A percentile compares a stretch with the other conserved stretches of the same genome.
phyloP scores from a whole-genome alignment of 2,113 vertebrate species.

The Neolamprologus brichardi region DNA sequence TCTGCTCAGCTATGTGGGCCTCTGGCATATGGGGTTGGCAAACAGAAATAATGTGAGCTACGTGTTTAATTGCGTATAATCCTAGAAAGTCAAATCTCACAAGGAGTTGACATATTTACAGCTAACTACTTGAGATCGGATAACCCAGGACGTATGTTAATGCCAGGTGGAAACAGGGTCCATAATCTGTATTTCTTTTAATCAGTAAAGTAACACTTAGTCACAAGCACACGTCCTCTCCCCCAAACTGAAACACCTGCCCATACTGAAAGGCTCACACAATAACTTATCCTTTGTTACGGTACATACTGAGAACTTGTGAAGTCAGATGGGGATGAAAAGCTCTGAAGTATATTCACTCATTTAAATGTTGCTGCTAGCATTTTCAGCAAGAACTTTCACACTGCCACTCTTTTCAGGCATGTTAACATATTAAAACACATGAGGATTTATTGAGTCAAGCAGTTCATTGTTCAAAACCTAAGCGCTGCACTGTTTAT shows the following conservation, averaged over 20 bases:
- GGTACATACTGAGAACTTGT: background rate
- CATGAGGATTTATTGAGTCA: background rate
- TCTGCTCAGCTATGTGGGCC: background rate
- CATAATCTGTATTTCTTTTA: background rate
- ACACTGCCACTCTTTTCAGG: background rate
- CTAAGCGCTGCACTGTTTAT: background rate
- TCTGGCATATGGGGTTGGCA: background rate
- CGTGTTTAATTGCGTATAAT: background rate
- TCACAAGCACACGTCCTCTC: background rate
- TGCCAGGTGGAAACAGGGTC: background rate
- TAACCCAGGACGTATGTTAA: background rate
- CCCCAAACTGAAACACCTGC: background rate
- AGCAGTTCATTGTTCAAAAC: background rate
- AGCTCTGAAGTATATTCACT: slow-evolving; percentile 3
- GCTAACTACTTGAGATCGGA: background rate
- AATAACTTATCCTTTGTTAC: background rate
- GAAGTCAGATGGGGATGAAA: background rate
- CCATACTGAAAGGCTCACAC: background rate
- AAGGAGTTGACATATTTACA: background rate
- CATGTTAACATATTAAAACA: background rate
- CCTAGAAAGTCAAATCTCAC: background rate
- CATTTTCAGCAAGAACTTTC: background rate
- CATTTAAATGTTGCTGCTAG: slow-evolving; percentile 1
- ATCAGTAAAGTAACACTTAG: background rate
- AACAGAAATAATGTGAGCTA: background rate